Evolutionary conservation across 2,888 invertebrate species (phyloP).

Genomic region (Sipha maydis): DNA sequence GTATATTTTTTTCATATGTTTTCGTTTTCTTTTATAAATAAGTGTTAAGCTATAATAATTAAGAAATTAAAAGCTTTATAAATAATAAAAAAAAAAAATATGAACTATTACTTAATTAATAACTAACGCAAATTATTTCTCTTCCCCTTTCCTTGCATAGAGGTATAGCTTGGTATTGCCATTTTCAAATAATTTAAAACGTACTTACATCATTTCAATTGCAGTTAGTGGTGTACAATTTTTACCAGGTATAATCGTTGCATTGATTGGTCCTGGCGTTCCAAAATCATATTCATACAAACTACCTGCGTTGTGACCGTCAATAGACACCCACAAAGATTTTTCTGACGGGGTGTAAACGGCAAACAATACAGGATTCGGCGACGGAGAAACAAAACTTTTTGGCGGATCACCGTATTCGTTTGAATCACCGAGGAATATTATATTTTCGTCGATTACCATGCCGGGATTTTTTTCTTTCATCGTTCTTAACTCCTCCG

Average conservation of each 20-base stretch:
- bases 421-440: conserved; percentile 67
- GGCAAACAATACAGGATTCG: conserved; percentile 71
- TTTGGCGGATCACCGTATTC: conserved; percentile 71
- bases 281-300: conserved; percentile 71
- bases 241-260: conserved; percentile 31
- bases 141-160: too few relatives aligned
- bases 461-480: conserved; percentile 70
- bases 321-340: conserved; percentile 74
- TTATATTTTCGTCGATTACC: conserved; percentile 70
- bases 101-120: too few relatives aligned
- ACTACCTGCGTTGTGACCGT: conserved; percentile 76
- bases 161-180: too few relatives aligned
- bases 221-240: conserved; percentile 16
- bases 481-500: conserved; percentile 72
- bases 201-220: conserved; percentile 22
- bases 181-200: background rate
- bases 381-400: conserved; percentile 71
- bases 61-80: too few relatives aligned
- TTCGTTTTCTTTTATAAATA: too few relatives aligned
- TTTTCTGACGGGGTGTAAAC: conserved; percentile 66
- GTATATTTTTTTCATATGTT: too few relatives aligned
- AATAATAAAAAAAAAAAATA: too few relatives aligned
- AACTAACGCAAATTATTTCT: too few relatives aligned
- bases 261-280: conserved; percentile 70
- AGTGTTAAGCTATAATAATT: too few relatives aligned